A percentile compares a stretch with the other conserved stretches of the same genome.
Evolutionary conservation across 2,888 invertebrate species (phyloP).

Genomic region (Eucera pruinosa): DNA sequence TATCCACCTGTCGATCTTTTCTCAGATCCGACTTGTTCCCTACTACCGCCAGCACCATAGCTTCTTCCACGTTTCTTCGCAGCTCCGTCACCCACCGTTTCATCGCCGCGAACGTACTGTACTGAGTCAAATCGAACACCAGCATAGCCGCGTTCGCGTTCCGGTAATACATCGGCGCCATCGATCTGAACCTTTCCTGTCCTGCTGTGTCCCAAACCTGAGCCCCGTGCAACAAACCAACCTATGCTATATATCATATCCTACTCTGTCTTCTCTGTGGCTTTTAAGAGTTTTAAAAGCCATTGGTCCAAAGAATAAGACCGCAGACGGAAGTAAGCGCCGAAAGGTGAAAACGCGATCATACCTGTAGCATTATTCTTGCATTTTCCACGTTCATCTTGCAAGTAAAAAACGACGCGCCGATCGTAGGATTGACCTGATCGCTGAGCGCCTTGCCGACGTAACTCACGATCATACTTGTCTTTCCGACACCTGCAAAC

Average conservation of each 20-base stretch:
- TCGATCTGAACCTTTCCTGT: constrained; percentile 94
- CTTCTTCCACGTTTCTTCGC: constrained; percentile 91
- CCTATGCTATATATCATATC: neutral
- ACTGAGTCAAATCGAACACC: constrained; percentile 93
- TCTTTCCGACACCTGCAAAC: constrained; percentile 95
- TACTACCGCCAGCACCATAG: constrained; percentile 91
- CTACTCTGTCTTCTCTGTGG: no score
- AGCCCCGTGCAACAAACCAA: constrained; percentile 72
- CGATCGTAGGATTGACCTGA: constrained; percentile 93
- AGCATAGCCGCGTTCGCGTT: constrained; percentile 95
- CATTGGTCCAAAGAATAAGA: no score
- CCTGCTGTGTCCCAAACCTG: constrained; percentile 96
- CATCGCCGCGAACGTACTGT: constrained; percentile 90
- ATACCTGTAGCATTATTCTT: constrained; percentile 91
- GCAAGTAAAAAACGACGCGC: constrained; percentile 95
- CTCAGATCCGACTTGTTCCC: constrained; percentile 94
- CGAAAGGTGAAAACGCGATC: no score
- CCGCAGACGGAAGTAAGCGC: no score
- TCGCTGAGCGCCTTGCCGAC: constrained; percentile 91
- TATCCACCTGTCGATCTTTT: constrained; percentile 87
- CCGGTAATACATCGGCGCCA: constrained; percentile 98
- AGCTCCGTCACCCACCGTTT: constrained; percentile 94
- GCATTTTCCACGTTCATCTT: constrained; percentile 90
- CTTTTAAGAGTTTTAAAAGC: no score
- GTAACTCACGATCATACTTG: constrained; percentile 92